Evolutionary conservation across 2,888 invertebrate genomes (phyloP), one percentile per base, ranked within the genome.

Genomic region (Sphaerophoria taeniata): DNA sequence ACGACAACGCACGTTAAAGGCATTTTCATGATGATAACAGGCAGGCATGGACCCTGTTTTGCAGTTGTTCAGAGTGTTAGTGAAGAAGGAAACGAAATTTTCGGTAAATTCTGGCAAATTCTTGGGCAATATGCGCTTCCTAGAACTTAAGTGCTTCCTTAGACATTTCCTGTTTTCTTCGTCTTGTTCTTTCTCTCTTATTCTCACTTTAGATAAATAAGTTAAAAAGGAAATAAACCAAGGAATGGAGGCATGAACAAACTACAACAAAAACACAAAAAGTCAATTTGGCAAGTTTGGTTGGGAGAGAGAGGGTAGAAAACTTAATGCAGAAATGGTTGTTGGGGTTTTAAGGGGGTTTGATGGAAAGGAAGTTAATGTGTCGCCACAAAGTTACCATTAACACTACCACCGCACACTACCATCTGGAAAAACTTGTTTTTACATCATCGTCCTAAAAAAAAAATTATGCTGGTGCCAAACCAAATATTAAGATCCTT

Each of bases 81-180:
- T 33, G 71, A 58, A n/a, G n/a, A 47, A 33, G 63, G 43, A 75
- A 60, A 67, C 51, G 60, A n/a, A n/a, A n/a, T n/a, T n/a, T n/a
- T n/a, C n/a, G n/a, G n/a, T n/a, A 67, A 71, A 72, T 83, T 71
- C 70, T 72, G 36, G 60, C 39, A 75, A 71, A 80, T 84, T 84
- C 74, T 71, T 84, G 75, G 79, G 74, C 83, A 79, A 70, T 75
- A 71, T 83, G 79, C 75, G n/a, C 72, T 67, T 43, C 60, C 71
- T 67, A 43, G 39, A 60, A 67, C 84, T 84, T 84, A 84, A 84
- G 84, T 84, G 84, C 71, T 84, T 84, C 80, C 84, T 84, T 39
- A 75, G 75, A 80, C 84, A 79, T 84, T 84, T 80, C 84, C 80
- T 75, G 80, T 71, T 75, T 78, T 74, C 53, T 84, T 71, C 70